A percentile compares a stretch with the other conserved stretches of the same genome.
phyloP scores from a whole-genome alignment of 2,797 vertebrate species.

The Pangasius krempfi region DNA sequence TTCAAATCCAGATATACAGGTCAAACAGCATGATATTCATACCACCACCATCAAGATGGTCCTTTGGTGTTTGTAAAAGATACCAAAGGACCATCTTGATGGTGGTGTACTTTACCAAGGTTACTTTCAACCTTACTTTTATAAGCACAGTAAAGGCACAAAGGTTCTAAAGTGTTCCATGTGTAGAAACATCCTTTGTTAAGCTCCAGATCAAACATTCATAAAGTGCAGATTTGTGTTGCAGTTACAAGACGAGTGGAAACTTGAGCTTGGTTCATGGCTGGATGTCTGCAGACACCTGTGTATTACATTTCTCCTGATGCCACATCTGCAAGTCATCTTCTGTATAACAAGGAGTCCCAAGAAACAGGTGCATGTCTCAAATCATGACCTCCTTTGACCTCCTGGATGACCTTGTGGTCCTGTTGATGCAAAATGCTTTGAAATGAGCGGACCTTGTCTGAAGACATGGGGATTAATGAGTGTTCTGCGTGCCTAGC shows the following conservation, averaged over 20 bases:
- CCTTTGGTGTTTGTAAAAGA: no score
- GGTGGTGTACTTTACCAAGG: slow-evolving; percentile 37
- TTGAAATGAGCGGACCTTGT: slow-evolving; percentile 44
- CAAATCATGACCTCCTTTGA: slow-evolving; percentile 49
- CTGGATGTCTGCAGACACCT: slow-evolving; percentile 7
- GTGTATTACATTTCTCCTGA: slow-evolving; percentile 35
- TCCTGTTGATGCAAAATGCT: slow-evolving; percentile 53
- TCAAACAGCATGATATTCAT: slow-evolving; percentile 49
- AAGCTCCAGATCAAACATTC: slow-evolving; percentile 1
- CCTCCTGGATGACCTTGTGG: slow-evolving; percentile 55
- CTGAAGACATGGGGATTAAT: not conserved
- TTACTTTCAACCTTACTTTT: slow-evolving; percentile 8
- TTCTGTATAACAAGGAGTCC: slow-evolving; percentile 52
- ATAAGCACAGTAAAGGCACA: slow-evolving; percentile 52
- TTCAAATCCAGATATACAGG: slow-evolving; percentile 51
- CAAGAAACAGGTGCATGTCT: slow-evolving; percentile 70
- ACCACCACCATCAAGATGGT: slow-evolving; percentile 30
- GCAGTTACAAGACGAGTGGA: slow-evolving; percentile 39
- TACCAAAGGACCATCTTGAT: slow-evolving; percentile 25
- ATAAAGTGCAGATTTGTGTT: slow-evolving; percentile 49
- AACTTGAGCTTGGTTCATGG: slow-evolving; percentile 45
- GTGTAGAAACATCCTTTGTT: slow-evolving; percentile 51
- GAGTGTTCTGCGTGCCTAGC: slow-evolving; percentile 1
- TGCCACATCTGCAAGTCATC: slow-evolving; percentile 69
- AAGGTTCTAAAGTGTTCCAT: slow-evolving; percentile 57